Base-by-base conservation (phyloP, 2,888 invertebrate genomes). In the Crepidodera aurea region DNA sequence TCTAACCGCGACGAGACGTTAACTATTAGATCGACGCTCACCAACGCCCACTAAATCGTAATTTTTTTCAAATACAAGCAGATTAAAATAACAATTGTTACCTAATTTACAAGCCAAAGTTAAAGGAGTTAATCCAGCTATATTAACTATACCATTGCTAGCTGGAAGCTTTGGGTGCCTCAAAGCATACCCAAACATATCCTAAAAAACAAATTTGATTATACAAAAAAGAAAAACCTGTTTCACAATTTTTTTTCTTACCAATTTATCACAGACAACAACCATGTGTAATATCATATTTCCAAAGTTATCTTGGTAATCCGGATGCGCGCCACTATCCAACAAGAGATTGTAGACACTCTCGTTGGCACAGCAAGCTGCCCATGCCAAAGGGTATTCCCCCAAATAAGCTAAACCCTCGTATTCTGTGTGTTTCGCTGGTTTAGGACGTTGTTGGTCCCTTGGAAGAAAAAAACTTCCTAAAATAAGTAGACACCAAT, bases 281-380 rank as follows among this genome's bases (percentile, higher is more conserved):
- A 98, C 96, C 96, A 99, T 98, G 79, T 99, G 99, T n/a, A 99
- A 85, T 67, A 98, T 95, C 89, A 96, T 98, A 79, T 99, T 99
- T 8, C 99, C 99, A 77, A 96, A 98, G 0, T 93, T 89, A 80
- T 99, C 98, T 79, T 95, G 93, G n/a, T 90, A 85, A 80, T 99
- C 96, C 0, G 98, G 98, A 82, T 98, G 91, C 0, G 98, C 96
- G 1, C 93, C 96, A 46, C 89, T 89, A 73, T 97, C 96, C 55
- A 98, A 83, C 1, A 99, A 85, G 63, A 96, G 86, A 83, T 99
- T 98, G 79, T 99, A 99, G 8, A 97, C 96, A 51, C 96, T 94
- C 81, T 98, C 96, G 78, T 97, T 96, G 62, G 96, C 95, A 77
- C 96, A 94, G 80, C 98, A 98, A 0, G 98, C 98, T 0, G 98